These are phyloP conservation scores for Anoncus sp. DNA, from an alignment of 2,888 invertebrate species.

Conservation along the genomic window DNA sequence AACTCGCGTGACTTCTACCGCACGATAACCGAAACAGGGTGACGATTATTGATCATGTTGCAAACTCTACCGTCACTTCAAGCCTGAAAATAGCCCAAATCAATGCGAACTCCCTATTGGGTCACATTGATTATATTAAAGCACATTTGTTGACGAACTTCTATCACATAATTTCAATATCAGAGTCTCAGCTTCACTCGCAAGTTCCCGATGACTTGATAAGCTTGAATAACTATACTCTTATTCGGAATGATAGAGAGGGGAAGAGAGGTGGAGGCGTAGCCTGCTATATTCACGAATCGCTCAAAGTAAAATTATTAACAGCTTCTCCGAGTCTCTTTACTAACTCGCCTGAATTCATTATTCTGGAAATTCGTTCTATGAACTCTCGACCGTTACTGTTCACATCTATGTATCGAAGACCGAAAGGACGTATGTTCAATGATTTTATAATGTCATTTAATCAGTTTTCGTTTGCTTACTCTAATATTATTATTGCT, in stretches of 20 bases:
- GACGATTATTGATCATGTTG: no score
- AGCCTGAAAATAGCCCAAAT: background rate
- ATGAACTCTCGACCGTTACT: background rate
- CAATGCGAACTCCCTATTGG: background rate
- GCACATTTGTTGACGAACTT: background rate
- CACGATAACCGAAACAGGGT: no score
- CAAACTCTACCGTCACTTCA: no score
- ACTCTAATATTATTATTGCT: conserved; percentile 6
- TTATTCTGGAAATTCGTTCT: conserved; percentile 18
- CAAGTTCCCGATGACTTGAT: background rate
- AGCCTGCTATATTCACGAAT: conserved; percentile 21
- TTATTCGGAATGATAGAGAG: conserved; percentile 11
- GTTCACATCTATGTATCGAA: conserved; percentile 25
- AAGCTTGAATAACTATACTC: background rate
- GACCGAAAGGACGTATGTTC: conserved; percentile 13
- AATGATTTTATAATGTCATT: background rate
- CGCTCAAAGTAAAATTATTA: conserved; percentile 13
- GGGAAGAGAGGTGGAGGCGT: conserved; percentile 33
- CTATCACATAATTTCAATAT: background rate
- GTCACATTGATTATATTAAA: background rate
- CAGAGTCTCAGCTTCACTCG: background rate
- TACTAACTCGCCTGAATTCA: conserved; percentile 25
- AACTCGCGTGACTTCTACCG: conserved; percentile 2
- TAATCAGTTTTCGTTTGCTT: background rate
- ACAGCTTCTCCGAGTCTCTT: background rate